Conservation (phyloP, 2,888 invertebrate species). For the Hesperia comma region DNA sequence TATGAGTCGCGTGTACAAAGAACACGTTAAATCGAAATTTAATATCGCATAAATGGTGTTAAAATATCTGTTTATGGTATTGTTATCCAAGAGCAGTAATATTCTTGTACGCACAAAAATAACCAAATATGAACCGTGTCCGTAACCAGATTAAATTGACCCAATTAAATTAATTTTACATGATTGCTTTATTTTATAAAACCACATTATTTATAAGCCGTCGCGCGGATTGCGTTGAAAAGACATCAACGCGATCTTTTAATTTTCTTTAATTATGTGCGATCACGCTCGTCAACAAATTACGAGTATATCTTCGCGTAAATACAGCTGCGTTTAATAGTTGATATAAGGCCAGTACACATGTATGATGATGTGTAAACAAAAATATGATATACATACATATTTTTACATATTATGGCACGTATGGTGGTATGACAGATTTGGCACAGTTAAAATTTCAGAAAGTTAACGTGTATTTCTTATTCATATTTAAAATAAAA, state of each 20-base stretch:
- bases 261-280: conserved; percentile 12
- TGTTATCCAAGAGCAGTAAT: conserved; percentile 22
- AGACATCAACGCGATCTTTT: conserved; percentile 71
- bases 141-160: conserved; percentile 34
- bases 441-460: no score
- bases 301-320: not conserved
- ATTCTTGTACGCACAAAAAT: conserved; percentile 10
- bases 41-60: conserved; percentile 45
- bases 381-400: no score
- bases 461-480: no score
- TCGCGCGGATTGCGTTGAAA: conserved; percentile 52
- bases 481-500: no score
- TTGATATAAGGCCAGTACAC: not conserved
- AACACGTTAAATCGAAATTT: conserved; percentile 53
- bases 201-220: conserved; percentile 35
- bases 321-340: not conserved
- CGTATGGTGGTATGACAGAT: no score
- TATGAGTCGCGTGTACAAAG: conserved; percentile 48
- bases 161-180: conserved; percentile 36
- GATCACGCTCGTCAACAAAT: conserved; percentile 2
- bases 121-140: conserved; percentile 18
- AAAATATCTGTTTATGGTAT: conserved; percentile 22
- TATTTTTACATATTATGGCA: no score
- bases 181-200: conserved; percentile 1
- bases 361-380: no score